Evolutionary conservation across 2,113 vertebrate genomes (phyloP).

Genomic region (Benitochromis conjunctus): DNA sequence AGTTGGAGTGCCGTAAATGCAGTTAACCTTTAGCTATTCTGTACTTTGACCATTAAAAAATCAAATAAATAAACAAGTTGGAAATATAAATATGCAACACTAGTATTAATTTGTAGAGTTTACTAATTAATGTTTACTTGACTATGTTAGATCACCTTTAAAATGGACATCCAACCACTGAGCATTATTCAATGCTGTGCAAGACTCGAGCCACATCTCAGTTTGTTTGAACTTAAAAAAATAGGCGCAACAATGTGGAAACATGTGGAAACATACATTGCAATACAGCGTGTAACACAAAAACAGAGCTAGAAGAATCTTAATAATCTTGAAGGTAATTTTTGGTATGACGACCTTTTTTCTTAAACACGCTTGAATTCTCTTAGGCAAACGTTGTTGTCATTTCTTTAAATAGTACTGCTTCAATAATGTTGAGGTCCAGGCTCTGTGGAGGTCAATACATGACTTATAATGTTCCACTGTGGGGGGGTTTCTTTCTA

Average conservation of each 20-base stretch:
- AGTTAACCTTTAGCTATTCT: background rate
- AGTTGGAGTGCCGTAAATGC: background rate
- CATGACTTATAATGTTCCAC: background rate
- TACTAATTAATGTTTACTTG: background rate
- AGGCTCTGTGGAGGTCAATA: background rate
- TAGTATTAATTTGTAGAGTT: background rate
- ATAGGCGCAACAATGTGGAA: fast-evolving
- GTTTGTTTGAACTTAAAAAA: background rate
- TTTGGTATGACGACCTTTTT: background rate
- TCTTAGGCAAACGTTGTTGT: background rate
- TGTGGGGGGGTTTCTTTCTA: background rate
- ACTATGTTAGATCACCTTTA: background rate
- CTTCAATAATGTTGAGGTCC: background rate
- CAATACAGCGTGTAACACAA: background rate
- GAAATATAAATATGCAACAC: background rate
- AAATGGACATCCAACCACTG: background rate
- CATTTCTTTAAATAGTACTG: background rate
- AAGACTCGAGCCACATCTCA: background rate
- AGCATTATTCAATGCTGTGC: background rate
- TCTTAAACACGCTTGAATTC: background rate
- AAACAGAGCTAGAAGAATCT: fast-evolving
- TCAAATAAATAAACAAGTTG: background rate
- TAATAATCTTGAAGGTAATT: background rate
- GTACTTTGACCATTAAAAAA: background rate
- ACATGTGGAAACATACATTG: background rate